Evolutionary conservation across 2,888 invertebrate species (phyloP).

Genomic region (Synanthedon myopaeformis): DNA sequence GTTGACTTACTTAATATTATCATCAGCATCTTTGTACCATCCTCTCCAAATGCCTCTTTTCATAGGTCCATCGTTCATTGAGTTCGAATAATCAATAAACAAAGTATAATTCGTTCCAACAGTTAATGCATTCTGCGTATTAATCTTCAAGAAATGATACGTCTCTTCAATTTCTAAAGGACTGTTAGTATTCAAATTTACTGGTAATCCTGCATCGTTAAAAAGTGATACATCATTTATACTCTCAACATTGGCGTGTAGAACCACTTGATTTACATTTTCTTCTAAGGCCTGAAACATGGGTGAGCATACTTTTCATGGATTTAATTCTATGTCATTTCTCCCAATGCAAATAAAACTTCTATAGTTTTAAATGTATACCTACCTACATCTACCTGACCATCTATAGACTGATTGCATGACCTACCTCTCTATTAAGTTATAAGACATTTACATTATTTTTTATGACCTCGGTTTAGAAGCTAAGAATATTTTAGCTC

Average conservation of each 20-base stretch:
- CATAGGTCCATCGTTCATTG: constrained; percentile 64
- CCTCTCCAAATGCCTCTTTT: constrained; percentile 60
- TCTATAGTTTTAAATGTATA: too few species aligned
- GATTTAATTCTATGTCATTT: too few species aligned
- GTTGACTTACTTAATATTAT: constrained; percentile 18
- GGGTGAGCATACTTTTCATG: background rate
- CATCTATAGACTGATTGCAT: too few species aligned
- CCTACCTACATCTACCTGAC: background rate
- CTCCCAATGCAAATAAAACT: too few species aligned
- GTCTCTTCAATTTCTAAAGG: constrained; percentile 30
- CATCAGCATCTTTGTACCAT: constrained; percentile 42
- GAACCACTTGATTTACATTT: constrained; percentile 42
- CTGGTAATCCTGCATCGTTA: constrained; percentile 12
- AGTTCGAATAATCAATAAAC: constrained; percentile 51
- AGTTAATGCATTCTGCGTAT: constrained; percentile 27
- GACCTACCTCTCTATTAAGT: too few species aligned
- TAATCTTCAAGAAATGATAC: constrained; percentile 55
- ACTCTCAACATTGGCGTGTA: constrained; percentile 62
- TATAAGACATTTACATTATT: too few species aligned
- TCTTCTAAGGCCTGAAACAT: constrained; percentile 24
- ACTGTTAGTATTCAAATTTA: constrained; percentile 10
- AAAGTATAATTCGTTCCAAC: constrained; percentile 43
- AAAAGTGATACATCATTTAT: constrained; percentile 24
- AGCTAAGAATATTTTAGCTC: too few species aligned
- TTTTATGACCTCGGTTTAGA: too few species aligned